Percentiles rank a stretch among this genome's conserved stretches.
Conservation (phyloP, 2,888 invertebrate genomes). For the Craniophora ligustri region DNA sequence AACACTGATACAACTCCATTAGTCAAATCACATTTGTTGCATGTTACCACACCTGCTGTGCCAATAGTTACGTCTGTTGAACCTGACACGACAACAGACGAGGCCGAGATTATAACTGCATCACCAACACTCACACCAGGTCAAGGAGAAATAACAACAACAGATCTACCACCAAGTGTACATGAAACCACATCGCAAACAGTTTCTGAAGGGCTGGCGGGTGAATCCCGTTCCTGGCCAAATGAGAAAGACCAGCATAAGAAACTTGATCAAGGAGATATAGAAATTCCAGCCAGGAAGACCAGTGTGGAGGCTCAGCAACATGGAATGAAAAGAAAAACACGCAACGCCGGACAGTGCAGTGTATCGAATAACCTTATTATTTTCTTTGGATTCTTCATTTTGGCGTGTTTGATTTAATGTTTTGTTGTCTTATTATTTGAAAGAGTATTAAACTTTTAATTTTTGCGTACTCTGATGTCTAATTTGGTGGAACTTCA, state of each 20-base stretch:
- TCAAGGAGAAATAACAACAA: conserved; percentile 17
- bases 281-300: conserved; percentile 47
- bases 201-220: conserved; percentile 6
- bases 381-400: conserved; percentile 55
- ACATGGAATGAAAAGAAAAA: conserved; percentile 29
- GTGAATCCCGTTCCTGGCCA: conserved; percentile 54
- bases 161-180: conserved; percentile 16
- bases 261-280: conserved; percentile 41
- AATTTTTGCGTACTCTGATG: conserved; percentile 14
- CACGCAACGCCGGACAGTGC: conserved; percentile 43
- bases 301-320: conserved; percentile 61
- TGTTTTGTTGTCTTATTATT: conserved; percentile 46
- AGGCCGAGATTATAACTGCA: neutral
- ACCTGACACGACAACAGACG: conserved; percentile 17
- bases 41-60: conserved; percentile 3
- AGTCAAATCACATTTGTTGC: neutral
- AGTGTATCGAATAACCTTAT: conserved; percentile 48
- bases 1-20: conserved; percentile 2
- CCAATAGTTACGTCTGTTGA: conserved; percentile 3
- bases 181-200: conserved; percentile 1
- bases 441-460: conserved; percentile 50
- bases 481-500: conserved; percentile 5
- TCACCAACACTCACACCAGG: conserved; percentile 3
- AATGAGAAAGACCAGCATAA: conserved; percentile 52
- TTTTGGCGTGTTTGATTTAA: conserved; percentile 61